Conservation (phyloP, 2,888 invertebrate species). For the Octodonta nipae region DNA sequence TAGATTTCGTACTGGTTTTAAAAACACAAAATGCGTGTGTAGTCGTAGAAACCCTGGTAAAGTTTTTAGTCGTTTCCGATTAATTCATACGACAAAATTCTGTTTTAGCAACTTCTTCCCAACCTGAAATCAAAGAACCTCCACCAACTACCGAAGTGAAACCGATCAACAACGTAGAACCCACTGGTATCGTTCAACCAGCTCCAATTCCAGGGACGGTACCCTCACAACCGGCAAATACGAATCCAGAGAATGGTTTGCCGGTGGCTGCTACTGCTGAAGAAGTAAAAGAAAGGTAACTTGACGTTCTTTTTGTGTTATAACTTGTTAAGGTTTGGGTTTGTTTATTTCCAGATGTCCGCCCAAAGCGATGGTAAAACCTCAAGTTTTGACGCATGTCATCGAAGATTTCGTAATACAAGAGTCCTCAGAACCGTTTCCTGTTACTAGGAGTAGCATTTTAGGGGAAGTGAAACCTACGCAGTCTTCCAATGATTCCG, state of each 20-base stretch:
- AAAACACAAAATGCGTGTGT: slow-evolving; percentile 7
- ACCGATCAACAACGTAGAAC: slow-evolving; percentile 16
- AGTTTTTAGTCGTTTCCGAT: too few species aligned
- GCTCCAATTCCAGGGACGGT: slow-evolving; percentile 31
- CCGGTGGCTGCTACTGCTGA: slow-evolving; percentile 32
- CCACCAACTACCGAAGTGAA: slow-evolving; percentile 13
- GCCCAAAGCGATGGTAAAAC: slow-evolving; percentile 87
- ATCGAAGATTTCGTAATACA: slow-evolving; percentile 95
- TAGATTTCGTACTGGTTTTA: slow-evolving; percentile 8
- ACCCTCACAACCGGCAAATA: slow-evolving; percentile 24
- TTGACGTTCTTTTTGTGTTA: too few species aligned
- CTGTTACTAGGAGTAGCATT: slow-evolving; percentile 47
- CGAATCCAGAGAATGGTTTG: slow-evolving; percentile 24
- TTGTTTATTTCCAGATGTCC: slow-evolving; percentile 37
- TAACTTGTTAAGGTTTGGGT: too few species aligned
- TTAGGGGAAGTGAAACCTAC: slow-evolving; percentile 33
- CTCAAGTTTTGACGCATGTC: slow-evolving; percentile 88
- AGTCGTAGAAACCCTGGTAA: too few species aligned
- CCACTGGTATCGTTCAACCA: slow-evolving; percentile 23
- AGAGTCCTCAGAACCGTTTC: slow-evolving; percentile 83
- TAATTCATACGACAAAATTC: too few species aligned
- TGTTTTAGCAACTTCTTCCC: too few species aligned
- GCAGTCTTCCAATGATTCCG: slow-evolving; percentile 43
- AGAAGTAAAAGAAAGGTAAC: slow-evolving; percentile 19
- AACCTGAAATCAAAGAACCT: slow-evolving; percentile 17